Evolutionary conservation across 1,140 invertebrate species (phyloP).

Genomic region (Drosophila teissieri): DNA sequence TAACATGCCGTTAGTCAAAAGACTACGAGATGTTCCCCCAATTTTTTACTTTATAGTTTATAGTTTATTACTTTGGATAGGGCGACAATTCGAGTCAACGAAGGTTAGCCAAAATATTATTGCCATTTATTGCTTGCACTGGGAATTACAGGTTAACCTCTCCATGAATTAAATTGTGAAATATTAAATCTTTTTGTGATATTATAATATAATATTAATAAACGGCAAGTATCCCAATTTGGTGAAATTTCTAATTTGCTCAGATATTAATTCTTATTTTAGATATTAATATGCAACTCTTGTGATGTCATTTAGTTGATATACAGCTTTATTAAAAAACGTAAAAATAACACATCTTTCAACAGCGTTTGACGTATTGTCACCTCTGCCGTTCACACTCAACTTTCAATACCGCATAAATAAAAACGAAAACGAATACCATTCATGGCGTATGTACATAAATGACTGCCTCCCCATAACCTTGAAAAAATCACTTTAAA

Average conservation of each 20-base stretch:
- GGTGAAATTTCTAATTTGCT: too few species aligned
- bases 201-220: background rate
- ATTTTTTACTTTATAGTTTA: conserved; percentile 31
- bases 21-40: conserved; percentile 13
- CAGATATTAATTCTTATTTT: background rate
- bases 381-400: conserved; percentile 7
- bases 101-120: conserved; percentile 33
- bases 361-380: background rate
- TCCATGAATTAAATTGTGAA: background rate
- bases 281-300: background rate
- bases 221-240: background rate
- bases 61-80: conserved; percentile 43
- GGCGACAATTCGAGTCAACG: conserved; percentile 31
- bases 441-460: conserved; percentile 18
- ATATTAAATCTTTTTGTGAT: background rate
- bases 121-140: conserved; percentile 5
- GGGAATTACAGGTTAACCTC: conserved; percentile 5
- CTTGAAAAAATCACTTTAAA: conserved; percentile 50
- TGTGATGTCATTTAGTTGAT: background rate
- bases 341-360: background rate
- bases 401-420: conserved; percentile 9
- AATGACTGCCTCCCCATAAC: conserved; percentile 31
- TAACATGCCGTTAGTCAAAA: conserved; percentile 51
- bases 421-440: conserved; percentile 35
- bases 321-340: background rate